Conservation (phyloP, 2,888 invertebrate species). For the Diabrotica balteata region DNA sequence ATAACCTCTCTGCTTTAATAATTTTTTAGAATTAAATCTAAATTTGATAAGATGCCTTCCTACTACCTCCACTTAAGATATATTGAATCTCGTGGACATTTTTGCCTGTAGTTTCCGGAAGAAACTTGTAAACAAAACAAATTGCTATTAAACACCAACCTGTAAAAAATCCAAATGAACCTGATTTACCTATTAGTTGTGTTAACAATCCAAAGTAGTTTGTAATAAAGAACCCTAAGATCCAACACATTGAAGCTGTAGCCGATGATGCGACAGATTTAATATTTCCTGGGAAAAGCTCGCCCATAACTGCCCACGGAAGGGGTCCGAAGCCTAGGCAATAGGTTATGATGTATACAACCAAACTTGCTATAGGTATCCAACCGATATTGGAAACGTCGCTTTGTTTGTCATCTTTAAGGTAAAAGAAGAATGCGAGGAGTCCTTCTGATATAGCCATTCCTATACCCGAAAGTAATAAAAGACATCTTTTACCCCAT, state of each 20-base stretch:
- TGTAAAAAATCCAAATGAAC: slow-evolving; percentile 78
- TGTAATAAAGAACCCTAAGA: slow-evolving; percentile 77
- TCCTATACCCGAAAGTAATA: slow-evolving; percentile 74
- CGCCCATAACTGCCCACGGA: slow-evolving; percentile 86
- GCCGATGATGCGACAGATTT: slow-evolving; percentile 79
- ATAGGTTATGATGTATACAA: slow-evolving; percentile 78
- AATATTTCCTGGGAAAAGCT: slow-evolving; percentile 83
- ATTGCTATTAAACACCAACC: slow-evolving; percentile 68
- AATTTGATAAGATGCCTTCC: slow-evolving; percentile 1
- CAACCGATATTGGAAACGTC: slow-evolving; percentile 65
- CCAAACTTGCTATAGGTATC: slow-evolving; percentile 75
- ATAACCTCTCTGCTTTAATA: too few species aligned
- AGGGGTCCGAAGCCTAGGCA: slow-evolving; percentile 81
- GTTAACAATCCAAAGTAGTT: slow-evolving; percentile 72
- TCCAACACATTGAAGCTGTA: slow-evolving; percentile 81
- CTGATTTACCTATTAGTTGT: slow-evolving; percentile 66
- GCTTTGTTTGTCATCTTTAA: slow-evolving; percentile 67
- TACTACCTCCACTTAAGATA: slow-evolving; percentile 61
- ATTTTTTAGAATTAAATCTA: too few species aligned
- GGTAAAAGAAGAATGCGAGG: slow-evolving; percentile 61
- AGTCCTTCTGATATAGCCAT: slow-evolving; percentile 63
- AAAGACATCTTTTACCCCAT: slow-evolving; percentile 75
- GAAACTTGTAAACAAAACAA: slow-evolving; percentile 74
- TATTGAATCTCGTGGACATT: slow-evolving; percentile 85
- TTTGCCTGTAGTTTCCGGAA: slow-evolving; percentile 91